Evolutionary conservation across 2,113 vertebrate genomes (phyloP).

Genomic region (Macaca nemestrina): DNA sequence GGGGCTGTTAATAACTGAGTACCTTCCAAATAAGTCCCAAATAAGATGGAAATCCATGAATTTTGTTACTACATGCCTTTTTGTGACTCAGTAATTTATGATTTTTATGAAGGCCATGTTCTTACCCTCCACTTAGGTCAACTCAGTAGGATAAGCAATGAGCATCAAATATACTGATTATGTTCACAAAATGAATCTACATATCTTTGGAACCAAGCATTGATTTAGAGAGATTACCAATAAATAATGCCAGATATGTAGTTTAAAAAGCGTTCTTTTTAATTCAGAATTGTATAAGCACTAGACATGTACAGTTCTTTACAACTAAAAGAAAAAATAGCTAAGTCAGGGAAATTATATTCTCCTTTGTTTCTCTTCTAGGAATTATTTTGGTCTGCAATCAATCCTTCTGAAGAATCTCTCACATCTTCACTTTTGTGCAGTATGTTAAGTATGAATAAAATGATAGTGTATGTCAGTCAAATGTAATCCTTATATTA

Average conservation of each 20-base stretch:
- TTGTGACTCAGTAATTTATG: background rate
- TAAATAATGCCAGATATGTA: background rate
- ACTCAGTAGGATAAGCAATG: background rate
- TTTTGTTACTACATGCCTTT: background rate
- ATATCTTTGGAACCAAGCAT: background rate
- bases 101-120: constrained; percentile 2
- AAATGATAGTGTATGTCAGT: constrained; percentile 47
- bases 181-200: background rate
- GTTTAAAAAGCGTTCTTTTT: constrained; percentile 1
- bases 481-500: constrained; percentile 56
- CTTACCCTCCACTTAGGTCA: background rate
- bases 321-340: background rate
- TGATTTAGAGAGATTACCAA: background rate
- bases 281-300: background rate
- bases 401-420: constrained; percentile 37
- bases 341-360: constrained; percentile 25
- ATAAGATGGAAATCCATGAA: background rate
- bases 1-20: background rate
- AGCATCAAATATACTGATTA: background rate
- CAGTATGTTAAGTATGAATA: constrained; percentile 25
- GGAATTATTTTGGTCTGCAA: constrained; percentile 16
- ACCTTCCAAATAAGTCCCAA: background rate
- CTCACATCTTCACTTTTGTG: constrained; percentile 32
- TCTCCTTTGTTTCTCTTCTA: constrained; percentile 30
- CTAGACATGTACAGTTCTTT: background rate